These are phyloP conservation scores for Brachionus rubens DNA, from an alignment of 1,140 invertebrate genomes.

Conservation along the genomic window DNA sequence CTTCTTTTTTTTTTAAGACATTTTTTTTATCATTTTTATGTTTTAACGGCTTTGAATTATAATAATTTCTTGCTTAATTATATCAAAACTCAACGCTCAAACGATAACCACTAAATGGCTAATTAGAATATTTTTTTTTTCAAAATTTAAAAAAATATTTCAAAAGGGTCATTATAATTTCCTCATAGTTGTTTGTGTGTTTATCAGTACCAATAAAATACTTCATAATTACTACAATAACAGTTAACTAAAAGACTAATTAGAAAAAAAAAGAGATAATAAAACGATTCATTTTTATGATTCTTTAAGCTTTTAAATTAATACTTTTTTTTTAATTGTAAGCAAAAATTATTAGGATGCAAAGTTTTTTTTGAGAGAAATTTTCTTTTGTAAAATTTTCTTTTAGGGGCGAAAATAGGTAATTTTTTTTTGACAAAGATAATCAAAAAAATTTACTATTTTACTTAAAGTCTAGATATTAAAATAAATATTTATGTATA, in stretches of 20 bases:
- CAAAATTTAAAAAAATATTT: background rate
- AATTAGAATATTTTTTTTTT: slow-evolving; percentile 38
- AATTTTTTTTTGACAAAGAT: too few species aligned
- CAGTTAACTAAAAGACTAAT: slow-evolving; percentile 4
- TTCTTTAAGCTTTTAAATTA: too few species aligned
- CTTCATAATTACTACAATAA: slow-evolving; percentile 29
- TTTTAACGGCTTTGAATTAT: background rate
- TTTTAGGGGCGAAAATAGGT: too few species aligned
- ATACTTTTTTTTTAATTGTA: too few species aligned
- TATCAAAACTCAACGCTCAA: background rate
- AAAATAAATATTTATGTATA: too few species aligned
- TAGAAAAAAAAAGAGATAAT: slow-evolving; percentile 4
- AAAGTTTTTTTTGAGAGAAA: too few species aligned
- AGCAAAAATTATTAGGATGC: too few species aligned
- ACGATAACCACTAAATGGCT: background rate
- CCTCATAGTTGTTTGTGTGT: background rate
- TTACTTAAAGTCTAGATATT: too few species aligned
- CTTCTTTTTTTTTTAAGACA: background rate
- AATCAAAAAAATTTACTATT: too few species aligned
- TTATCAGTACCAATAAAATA: background rate
- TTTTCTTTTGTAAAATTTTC: too few species aligned
- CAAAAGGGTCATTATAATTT: slow-evolving; percentile 9
- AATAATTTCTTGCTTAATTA: slow-evolving; percentile 19
- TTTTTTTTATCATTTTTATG: slow-evolving; percentile 3
- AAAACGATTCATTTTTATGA: slow-evolving; percentile 31